Evolutionary conservation across 2,888 invertebrate genomes (phyloP).

Genomic region (Diaphora mendica): DNA sequence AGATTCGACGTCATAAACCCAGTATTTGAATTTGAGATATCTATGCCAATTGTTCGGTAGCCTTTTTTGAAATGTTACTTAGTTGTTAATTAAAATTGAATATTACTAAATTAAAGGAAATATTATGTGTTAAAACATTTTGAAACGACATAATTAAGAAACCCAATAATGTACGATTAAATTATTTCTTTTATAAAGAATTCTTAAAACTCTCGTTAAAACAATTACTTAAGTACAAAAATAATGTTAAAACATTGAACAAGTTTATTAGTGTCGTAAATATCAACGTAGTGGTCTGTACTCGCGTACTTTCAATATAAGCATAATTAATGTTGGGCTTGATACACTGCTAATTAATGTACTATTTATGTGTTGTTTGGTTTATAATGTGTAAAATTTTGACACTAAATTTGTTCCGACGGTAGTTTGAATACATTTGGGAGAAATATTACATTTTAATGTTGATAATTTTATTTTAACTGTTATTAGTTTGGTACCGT

Average conservation of each 20-base stretch:
- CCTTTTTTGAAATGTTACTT: background rate
- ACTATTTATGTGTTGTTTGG: conserved; percentile 47
- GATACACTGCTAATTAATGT: conserved; percentile 57
- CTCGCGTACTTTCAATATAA: conserved; percentile 51
- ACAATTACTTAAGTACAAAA: background rate
- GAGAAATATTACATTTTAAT: conserved; percentile 31
- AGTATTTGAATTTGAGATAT: no score
- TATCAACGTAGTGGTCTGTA: conserved; percentile 42
- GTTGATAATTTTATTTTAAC: conserved; percentile 9
- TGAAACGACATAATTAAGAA: background rate
- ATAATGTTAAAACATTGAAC: conserved; percentile 40
- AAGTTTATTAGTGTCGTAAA: conserved; percentile 49
- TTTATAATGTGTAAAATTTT: conserved; percentile 40
- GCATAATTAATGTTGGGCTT: conserved; percentile 51
- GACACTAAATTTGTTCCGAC: conserved; percentile 40
- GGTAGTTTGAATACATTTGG: conserved; percentile 30
- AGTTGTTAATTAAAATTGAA: background rate
- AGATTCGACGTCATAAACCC: background rate
- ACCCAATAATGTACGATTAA: background rate
- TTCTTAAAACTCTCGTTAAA: background rate
- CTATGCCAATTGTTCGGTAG: background rate
- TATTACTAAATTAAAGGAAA: background rate
- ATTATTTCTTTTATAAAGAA: background rate
- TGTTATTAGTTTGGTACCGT: background rate
- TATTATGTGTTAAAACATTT: background rate